These are phyloP conservation scores for Epicampocera succincta DNA, from an alignment of 2,888 invertebrate genomes.

Conservation along the genomic window DNA sequence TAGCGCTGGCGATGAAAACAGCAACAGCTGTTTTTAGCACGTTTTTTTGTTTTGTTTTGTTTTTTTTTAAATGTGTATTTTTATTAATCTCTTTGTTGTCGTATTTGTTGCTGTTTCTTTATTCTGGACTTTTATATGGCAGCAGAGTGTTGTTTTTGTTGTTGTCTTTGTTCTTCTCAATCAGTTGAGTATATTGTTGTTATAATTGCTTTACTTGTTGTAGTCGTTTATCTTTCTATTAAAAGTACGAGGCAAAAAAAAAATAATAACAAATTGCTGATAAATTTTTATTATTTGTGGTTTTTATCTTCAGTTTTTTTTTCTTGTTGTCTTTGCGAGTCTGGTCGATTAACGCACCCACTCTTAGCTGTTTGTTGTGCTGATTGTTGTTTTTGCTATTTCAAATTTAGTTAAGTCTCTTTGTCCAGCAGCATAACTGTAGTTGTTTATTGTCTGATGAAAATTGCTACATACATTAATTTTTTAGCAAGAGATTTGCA, in stretches of 20 bases:
- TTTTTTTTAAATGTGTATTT: conserved; percentile 57
- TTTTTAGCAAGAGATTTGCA: conserved; percentile 39
- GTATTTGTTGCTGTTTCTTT: conserved; percentile 42
- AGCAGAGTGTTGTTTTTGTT: conserved; percentile 21
- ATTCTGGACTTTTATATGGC: conserved; percentile 43
- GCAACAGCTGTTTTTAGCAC: conserved; percentile 69
- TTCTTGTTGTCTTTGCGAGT: background rate
- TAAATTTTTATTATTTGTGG: conserved; percentile 23
- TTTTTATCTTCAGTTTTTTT: background rate
- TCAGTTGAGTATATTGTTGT: conserved; percentile 42
- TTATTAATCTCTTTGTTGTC: conserved; percentile 32
- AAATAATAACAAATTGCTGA: conserved; percentile 30
- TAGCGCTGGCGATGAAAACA: conserved; percentile 33
- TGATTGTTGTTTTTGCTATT: conserved; percentile 6
- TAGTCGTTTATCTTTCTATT: conserved; percentile 34
- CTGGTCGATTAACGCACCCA: conserved; percentile 46
- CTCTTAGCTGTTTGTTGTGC: conserved; percentile 24
- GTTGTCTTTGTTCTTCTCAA: conserved; percentile 43
- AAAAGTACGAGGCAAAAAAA: conserved; percentile 26
- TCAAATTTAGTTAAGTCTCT: conserved; percentile 31
- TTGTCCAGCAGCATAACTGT: conserved; percentile 37
- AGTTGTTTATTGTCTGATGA: conserved; percentile 7
- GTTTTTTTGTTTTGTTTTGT: conserved; percentile 42
- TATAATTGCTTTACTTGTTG: conserved; percentile 30
- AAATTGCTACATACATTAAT: conserved; percentile 34